Evolutionary conservation across 2,113 vertebrate species (phyloP), one percentile per base, ranked within the genome.

Genomic region (Peromyscus polionotus): DNA sequence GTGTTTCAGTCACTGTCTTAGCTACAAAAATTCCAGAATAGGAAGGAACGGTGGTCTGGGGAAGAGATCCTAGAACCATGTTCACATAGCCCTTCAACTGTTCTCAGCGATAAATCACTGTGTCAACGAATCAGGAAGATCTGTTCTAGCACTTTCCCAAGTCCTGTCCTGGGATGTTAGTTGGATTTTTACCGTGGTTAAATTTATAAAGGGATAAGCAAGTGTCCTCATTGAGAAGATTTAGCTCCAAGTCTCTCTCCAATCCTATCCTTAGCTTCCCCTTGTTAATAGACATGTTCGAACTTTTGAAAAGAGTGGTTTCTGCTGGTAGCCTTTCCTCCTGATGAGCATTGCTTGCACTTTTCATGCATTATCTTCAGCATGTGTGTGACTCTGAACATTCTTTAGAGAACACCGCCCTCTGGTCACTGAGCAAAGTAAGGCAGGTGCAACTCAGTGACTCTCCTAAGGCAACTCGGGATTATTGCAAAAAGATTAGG

Each of bases 1-100:
- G 48, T 57, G 68, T 91, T 95, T 92, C 90, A 80, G 76, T 42
- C 59, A 88, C 31, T 51, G 86, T 54, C 70, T 73, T 73, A 73
- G 36, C n/a, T 22, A 39, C 19, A 39, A 73, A 39, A 39, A 39
- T 73, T n/a, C 51, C 61, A 86, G 73, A 26, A 12, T 28, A 57
- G 72, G 68, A 96, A 22, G 72, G 61, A 54, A 48, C 36, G 59
- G 51, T 36, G 76, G 19, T 67, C n/a, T 45, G 31, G 16, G 13
- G 54, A 42, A 42, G 7, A 67, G 45, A 67, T 75, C 31, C 61
- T 76, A 19, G 61, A 31, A 70, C 45, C 39, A 14, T 39, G 31
- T 16, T 81, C n/a, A 48, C 45, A 72, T 6, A 65, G 51, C n/a
- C 85, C 72, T 65, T 91, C 45, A 54, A 59, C 42, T 76, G 28